Evolutionary conservation across 2,113 vertebrate genomes (phyloP).

Genomic region (Reinhardtius hippoglossoides): DNA sequence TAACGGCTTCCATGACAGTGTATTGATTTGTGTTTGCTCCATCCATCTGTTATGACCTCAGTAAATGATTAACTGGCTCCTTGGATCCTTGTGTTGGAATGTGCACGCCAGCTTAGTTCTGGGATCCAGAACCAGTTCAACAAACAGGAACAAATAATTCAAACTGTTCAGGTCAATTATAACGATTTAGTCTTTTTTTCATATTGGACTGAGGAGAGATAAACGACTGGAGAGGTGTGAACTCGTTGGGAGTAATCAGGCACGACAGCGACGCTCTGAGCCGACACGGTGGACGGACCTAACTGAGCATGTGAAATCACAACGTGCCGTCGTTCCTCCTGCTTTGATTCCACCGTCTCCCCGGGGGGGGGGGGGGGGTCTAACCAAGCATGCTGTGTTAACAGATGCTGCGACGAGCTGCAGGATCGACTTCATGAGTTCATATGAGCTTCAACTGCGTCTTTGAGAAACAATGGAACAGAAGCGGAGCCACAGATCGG

Average conservation of each 20-base stretch:
- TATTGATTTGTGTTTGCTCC: no score
- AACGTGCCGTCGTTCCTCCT: background rate
- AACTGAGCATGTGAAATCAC: conserved; percentile 57
- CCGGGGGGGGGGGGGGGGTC: background rate
- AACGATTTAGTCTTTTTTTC: no score
- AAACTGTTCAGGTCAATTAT: no score
- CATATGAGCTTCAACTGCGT: conserved; percentile 1
- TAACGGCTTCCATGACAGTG: no score
- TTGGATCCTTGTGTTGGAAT: no score
- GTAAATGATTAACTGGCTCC: no score
- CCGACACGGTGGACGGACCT: background rate
- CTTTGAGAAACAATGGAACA: background rate
- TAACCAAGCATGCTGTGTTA: conserved; percentile 13
- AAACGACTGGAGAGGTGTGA: conserved; percentile 56
- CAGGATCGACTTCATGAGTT: background rate
- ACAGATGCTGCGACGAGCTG: conserved; percentile 19
- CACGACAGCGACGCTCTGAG: conserved; percentile 18
- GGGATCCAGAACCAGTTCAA: no score
- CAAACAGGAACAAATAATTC: no score
- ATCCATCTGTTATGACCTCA: no score
- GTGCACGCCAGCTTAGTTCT: no score
- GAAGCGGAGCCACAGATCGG: background rate
- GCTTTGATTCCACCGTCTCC: background rate
- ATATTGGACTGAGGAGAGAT: no score
- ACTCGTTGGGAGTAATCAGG: conserved; percentile 68